These are phyloP conservation scores for Nannoperca obscura DNA, from an alignment of 2,797 vertebrate genomes.

Conservation along the genomic window DNA sequence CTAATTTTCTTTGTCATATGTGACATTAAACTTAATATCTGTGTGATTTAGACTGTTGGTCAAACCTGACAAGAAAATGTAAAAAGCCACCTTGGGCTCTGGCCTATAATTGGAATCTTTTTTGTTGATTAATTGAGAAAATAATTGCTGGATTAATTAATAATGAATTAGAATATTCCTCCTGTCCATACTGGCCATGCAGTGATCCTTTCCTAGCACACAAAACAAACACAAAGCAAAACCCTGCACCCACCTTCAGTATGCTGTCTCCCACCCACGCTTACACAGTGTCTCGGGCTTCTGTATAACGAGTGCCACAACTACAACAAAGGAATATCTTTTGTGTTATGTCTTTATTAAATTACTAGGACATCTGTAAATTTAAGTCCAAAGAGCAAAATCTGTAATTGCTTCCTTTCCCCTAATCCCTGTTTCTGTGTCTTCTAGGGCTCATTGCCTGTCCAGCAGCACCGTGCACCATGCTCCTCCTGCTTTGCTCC, in stretches of 20 bases:
- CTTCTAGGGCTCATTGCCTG: slow-evolving; percentile 12
- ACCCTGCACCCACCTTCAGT: slow-evolving; percentile 47
- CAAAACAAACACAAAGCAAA: slow-evolving; percentile 29
- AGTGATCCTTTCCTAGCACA: background rate
- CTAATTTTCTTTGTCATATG: background rate
- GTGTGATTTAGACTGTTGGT: background rate
- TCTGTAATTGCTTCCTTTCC: slow-evolving; percentile 15
- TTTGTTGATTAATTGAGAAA: background rate
- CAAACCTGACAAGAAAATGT: background rate
- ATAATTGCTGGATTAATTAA: background rate
- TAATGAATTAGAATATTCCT: slow-evolving; percentile 1
- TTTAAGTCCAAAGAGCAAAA: slow-evolving; percentile 6
- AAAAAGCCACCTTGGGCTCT: background rate
- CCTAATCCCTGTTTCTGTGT: slow-evolving; percentile 11
- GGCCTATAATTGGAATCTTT: background rate
- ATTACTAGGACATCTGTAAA: background rate
- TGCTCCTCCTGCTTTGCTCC: slow-evolving; percentile 6
- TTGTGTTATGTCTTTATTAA: slow-evolving; percentile 13
- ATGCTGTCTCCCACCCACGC: slow-evolving; percentile 49
- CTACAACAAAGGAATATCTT: slow-evolving; percentile 24
- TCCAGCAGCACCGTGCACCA: slow-evolving; percentile 2
- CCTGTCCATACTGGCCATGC: slow-evolving; percentile 11
- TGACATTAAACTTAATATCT: background rate
- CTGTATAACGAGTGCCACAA: slow-evolving; percentile 17
- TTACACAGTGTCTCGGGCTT: slow-evolving; percentile 25